These are phyloP conservation scores for Typhlomys cinereus DNA, from an alignment of 2,113 vertebrate species.

Conservation along the genomic window DNA sequence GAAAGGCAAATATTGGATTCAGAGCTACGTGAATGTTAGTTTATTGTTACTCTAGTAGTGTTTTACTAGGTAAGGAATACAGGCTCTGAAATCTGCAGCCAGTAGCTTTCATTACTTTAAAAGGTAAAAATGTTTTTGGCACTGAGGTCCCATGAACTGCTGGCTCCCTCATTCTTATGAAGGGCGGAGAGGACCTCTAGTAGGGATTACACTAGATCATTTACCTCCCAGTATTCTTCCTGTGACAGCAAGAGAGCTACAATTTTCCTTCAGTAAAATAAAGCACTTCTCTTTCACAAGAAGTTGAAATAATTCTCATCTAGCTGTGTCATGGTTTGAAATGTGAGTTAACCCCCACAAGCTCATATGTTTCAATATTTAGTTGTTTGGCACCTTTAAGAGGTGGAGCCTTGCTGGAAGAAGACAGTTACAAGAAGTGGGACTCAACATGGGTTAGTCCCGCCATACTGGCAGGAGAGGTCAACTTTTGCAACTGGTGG, in stretches of 20 bases:
- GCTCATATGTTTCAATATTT: no score
- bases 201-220: no score
- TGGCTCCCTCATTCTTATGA: not conserved
- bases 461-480: no score
- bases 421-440: no score
- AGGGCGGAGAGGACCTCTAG: not conserved
- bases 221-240: not conserved
- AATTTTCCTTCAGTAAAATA: not conserved
- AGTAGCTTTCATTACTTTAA: not conserved
- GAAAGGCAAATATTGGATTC: not conserved
- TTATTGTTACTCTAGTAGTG: not conserved
- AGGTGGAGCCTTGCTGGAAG: no score
- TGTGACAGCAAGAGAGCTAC: accelerated
- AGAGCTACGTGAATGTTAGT: not conserved
- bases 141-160: not conserved
- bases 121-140: not conserved
- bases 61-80: not conserved
- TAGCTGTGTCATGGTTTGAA: no score
- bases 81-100: not conserved
- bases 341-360: no score
- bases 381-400: no score
- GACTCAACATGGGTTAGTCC: no score
- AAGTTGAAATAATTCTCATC: no score
- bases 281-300: not conserved
- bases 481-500: no score